Conservation (phyloP, 2,113 vertebrate genomes). For the Calidris pugnax region DNA sequence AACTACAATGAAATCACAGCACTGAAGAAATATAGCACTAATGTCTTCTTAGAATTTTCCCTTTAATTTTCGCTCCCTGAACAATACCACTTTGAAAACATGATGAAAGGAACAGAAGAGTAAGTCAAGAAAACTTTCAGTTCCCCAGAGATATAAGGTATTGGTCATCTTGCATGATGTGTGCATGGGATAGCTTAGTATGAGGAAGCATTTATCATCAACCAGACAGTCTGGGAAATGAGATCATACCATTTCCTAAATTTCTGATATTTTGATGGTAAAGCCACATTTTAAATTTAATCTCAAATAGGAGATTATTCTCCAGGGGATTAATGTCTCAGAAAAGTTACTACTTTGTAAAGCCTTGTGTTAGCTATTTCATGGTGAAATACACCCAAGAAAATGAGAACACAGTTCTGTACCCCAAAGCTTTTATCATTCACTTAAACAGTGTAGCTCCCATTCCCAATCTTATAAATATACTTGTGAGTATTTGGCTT, state of each 20-base stretch:
- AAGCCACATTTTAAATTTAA: background rate
- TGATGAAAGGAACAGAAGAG: background rate
- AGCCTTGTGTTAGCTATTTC: background rate
- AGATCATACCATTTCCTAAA: background rate
- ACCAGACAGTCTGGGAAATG: background rate
- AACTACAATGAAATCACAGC: background rate
- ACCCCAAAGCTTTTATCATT: background rate
- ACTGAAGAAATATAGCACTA: background rate
- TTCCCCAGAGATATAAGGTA: background rate
- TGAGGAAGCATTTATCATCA: constrained; percentile 19
- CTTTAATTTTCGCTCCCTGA: background rate
- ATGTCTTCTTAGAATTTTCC: background rate
- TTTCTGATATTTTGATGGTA: background rate
- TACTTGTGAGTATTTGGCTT: background rate
- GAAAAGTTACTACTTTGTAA: background rate
- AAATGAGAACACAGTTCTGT: background rate
- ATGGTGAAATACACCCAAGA: background rate
- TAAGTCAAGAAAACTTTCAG: background rate
- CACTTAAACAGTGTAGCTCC: background rate
- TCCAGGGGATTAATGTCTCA: background rate
- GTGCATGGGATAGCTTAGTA: background rate
- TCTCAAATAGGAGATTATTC: background rate
- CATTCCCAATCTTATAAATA: background rate
- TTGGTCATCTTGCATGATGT: background rate
- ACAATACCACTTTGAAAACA: background rate